A percentile compares a stretch with the other conserved stretches of the same genome.
phyloP scores from a whole-genome alignment of 2,113 vertebrate genomes.

The Petrocephalus microphthalmus region DNA sequence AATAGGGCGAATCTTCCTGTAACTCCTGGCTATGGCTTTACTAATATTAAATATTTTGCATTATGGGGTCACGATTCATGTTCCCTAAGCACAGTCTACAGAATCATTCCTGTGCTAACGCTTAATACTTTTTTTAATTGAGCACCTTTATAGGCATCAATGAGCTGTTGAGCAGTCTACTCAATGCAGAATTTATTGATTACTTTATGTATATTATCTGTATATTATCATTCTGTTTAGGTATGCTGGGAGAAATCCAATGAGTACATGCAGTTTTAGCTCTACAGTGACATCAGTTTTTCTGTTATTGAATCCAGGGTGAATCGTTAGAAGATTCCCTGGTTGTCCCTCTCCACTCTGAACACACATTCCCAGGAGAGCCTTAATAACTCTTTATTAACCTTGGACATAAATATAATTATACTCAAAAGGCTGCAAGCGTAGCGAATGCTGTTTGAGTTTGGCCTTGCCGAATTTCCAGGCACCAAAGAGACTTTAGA shows the following conservation, averaged over 20 bases:
- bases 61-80: background rate
- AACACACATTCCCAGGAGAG: background rate
- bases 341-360: background rate
- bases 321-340: background rate
- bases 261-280: background rate
- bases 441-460: background rate
- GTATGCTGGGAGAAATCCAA: background rate
- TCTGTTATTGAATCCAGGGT: background rate
- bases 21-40: background rate
- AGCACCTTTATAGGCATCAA: background rate
- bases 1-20: background rate
- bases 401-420: constrained; percentile 7
- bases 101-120: background rate
- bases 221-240: background rate
- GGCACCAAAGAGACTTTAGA: background rate
- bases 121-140: background rate
- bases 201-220: background rate
- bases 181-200: background rate
- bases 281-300: background rate
- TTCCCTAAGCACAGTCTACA: background rate
- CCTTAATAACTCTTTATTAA: constrained; percentile 3
- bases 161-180: background rate
- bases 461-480: background rate
- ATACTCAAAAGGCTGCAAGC: background rate
- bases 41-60: background rate